Percentiles rank a stretch among this genome's conserved stretches.
Evolutionary conservation across 2,888 invertebrate species (phyloP).

Genomic region (Brachylomia viminalis): DNA sequence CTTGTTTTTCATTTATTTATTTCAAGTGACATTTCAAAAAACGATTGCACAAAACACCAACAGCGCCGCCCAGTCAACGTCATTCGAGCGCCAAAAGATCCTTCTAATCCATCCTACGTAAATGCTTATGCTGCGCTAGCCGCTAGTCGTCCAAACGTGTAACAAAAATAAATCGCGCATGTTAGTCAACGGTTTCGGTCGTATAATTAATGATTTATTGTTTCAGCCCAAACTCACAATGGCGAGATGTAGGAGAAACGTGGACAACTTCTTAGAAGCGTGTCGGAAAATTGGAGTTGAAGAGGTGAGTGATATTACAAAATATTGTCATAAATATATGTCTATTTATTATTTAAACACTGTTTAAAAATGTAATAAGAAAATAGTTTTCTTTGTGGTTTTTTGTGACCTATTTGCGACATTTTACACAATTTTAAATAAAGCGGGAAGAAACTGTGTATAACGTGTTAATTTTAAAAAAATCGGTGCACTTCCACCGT

Average conservation of each 20-base stretch:
- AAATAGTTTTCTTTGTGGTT: background rate
- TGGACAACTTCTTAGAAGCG: slow-evolving; percentile 98
- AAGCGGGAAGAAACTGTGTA: slow-evolving; percentile 17
- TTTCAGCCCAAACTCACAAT: slow-evolving; percentile 97
- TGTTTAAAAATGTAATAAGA: background rate
- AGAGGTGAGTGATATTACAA: slow-evolving; percentile 92
- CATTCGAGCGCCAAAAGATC: no score
- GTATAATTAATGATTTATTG: background rate
- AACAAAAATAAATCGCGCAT: background rate
- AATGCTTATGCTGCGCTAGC: no score
- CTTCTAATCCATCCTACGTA: no score
- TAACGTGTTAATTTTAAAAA: slow-evolving; percentile 22
- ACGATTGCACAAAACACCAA: no score
- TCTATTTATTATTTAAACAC: background rate
- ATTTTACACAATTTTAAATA: slow-evolving; percentile 13
- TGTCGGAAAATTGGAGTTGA: slow-evolving; percentile 98
- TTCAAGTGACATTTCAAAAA: no score
- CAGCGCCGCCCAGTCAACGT: no score
- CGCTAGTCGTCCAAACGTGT: no score
- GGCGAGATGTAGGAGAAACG: slow-evolving; percentile 98
- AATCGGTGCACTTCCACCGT: slow-evolving; percentile 52
- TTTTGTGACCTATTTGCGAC: slow-evolving; percentile 11
- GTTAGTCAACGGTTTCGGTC: background rate
- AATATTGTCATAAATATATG: background rate
- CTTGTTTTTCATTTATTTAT: no score